Conservation (phyloP, 2,888 invertebrate species). For the Tipula vernalis region DNA sequence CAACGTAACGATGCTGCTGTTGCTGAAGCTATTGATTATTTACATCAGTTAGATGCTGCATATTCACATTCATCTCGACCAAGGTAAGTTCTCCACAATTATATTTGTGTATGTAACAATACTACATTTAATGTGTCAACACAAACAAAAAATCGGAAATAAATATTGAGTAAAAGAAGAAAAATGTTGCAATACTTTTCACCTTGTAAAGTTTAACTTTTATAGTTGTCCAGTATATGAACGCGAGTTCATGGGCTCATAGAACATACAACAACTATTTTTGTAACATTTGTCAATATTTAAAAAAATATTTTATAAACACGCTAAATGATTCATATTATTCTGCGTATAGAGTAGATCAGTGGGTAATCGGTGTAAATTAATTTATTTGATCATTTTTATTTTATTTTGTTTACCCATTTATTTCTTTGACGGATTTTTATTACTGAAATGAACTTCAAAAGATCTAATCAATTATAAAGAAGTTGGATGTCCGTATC, state of each 20-base stretch:
- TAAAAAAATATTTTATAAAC: neutral
- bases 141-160: neutral
- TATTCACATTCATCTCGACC: slow-evolving; percentile 56
- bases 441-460: neutral
- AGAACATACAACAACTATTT: neutral
- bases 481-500: no score
- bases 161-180: neutral
- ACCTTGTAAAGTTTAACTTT: neutral
- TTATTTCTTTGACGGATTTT: neutral
- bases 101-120: neutral
- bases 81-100: slow-evolving; percentile 36
- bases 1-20: slow-evolving; percentile 44
- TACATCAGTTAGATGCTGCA: slow-evolving; percentile 51
- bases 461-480: no score
- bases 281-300: neutral
- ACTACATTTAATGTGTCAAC: neutral
- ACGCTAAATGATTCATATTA: neutral
- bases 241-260: neutral
- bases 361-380: neutral
- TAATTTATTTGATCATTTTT: neutral
- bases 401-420: neutral
- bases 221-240: neutral
- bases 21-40: slow-evolving; percentile 52
- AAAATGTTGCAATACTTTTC: neutral
- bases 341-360: neutral